Evolutionary conservation across 2,888 invertebrate genomes (phyloP), one percentile per base, ranked within the genome.

Genomic region (Antheraea yamamai): DNA sequence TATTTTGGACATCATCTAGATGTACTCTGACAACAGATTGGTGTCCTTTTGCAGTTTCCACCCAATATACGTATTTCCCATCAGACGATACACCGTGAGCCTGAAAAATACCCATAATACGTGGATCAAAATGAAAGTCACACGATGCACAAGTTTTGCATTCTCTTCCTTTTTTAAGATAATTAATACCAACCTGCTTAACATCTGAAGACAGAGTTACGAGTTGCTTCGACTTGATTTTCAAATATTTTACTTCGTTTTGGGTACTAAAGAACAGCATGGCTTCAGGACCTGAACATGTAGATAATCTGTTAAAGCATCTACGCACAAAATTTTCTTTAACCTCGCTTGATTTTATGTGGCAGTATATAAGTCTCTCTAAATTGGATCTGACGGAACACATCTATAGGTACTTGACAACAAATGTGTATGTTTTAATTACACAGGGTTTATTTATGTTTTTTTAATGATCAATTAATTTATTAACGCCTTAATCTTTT

Each of bases 1-100:
- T 89, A 0, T 85, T 85, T 3, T 95, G 85, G 0, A 95, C 90
- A 18, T 97, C 97, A 81, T 97, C 96, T 1, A 96, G 91, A 18
- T 92, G 90, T 0, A 97, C 95, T 77, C 96, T 95, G 66, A 96
- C 95, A 79, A 98, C 97, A 16, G 96, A 95, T 87, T 97, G 97
- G n/a, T 96, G 96, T 4, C 96, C 97, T 7, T 96, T 88, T 2
- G 96, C 95, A 0, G 97, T 96, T 81, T 97, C 97, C 7, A 97
- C 97, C 98, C 98, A 98, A 86, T 97, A 98, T 51, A 98, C 88
- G 79, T 96, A 93, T 4, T 93, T 91, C 0, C 97, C 97, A 83
- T 98, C 97, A 80, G 95, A 96, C 0, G 96, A 94, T 0, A 98
- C 96, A 0, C 97, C 97, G 10, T 96, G 96, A 1, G 91, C 91